Conservation (phyloP, 2,888 invertebrate genomes). For the Maniola hyperantus region DNA sequence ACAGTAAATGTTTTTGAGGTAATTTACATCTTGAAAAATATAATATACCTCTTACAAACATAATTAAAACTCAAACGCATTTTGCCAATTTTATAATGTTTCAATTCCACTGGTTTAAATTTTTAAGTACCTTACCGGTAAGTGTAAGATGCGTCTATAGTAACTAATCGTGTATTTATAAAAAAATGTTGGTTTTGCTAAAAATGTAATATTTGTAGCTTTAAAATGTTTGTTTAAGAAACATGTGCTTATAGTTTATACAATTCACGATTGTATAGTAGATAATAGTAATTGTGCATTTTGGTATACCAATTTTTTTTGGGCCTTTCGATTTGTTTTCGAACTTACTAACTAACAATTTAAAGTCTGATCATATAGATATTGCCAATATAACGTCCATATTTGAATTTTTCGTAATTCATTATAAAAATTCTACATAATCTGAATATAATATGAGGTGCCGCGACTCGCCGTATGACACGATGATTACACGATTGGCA, state of each 20-base stretch:
- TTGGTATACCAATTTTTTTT: slow-evolving; percentile 76
- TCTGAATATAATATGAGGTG: not conserved
- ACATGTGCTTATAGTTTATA: slow-evolving; percentile 59
- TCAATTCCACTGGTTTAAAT: not conserved
- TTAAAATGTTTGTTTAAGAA: not conserved
- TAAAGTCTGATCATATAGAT: slow-evolving; percentile 17
- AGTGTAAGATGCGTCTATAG: slow-evolving; percentile 29
- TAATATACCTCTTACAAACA: not conserved
- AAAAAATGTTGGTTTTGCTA: slow-evolving; percentile 5
- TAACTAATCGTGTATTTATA: slow-evolving; percentile 14
- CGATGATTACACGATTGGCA: slow-evolving; percentile 3
- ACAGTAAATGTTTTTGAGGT: not conserved
- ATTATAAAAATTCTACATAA: not conserved
- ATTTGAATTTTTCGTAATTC: not conserved
- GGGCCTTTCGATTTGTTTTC: slow-evolving; percentile 71
- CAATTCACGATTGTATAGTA: slow-evolving; percentile 54
- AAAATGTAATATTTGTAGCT: slow-evolving; percentile 1
- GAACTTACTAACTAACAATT: slow-evolving; percentile 56
- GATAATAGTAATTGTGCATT: slow-evolving; percentile 72
- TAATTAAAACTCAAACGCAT: not conserved
- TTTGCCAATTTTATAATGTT: not conserved
- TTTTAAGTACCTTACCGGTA: not conserved
- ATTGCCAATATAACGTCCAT: not conserved
- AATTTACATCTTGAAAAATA: no score
- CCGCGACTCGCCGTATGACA: not conserved